Base-by-base conservation (phyloP, 1,140 invertebrate genomes). In the Drosophila parvula region DNA sequence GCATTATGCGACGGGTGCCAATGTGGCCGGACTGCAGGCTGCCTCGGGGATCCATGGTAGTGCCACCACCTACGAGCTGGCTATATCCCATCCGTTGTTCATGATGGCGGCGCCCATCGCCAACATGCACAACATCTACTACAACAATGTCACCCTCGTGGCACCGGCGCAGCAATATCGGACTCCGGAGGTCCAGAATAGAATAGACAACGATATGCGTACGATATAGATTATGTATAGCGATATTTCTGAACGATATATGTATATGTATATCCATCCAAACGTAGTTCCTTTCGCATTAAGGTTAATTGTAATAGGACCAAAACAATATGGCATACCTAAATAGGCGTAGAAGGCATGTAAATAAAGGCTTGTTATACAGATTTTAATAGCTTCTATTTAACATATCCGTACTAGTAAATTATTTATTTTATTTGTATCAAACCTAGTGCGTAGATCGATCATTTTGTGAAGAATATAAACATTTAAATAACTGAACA, bases 191-290 rank as follows among this genome's bases (percentile, higher is more conserved):
- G 84, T 69, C 51, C 83, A 88, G 64, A 89, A 50, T 83, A 88
- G 84, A 89, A 78, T 86, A 62, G 86, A 79, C 73, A 76, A 86
- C 63, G 84, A 86, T 44, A 89, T 86, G 83, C 79, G 83, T 78
- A 86, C 84, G 28, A 88, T 89, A 65, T 86, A 88, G 60, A 53
- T 38, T 38, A 65, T 69, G 73, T 65, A 53, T 36, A 30, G 47
- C 5, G 30, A 30, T 50, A 50, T 58, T 45, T 55, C 59, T 63
- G 47, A 78, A 56, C 43, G 61, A 67, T 69, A 73, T 47, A 56
- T 64, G 30, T 56, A 56, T 34, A 60, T 73, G 60, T 63, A 75
- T 65, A 79, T 83, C 62, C 77, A 77, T 58, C 70, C 67, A 82
- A 82, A 71, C 64, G 58, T 83, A 83, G 83, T 86, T 86, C 83